Evolutionary conservation across 2,113 vertebrate species (phyloP), one percentile per base, ranked within the genome.

Genomic region (Alligator sinensis): DNA sequence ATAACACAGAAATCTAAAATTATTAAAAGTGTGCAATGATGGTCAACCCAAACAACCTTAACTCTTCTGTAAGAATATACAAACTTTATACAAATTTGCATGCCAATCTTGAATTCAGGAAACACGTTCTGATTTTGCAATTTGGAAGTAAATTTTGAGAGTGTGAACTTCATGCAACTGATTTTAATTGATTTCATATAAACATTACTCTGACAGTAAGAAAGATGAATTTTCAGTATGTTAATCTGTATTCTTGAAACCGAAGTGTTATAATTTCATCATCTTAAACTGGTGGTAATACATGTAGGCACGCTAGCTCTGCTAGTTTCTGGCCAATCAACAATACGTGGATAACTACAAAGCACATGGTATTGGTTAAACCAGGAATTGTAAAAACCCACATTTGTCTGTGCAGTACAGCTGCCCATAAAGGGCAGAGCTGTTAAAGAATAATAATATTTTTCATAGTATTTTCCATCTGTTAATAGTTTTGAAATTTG

Each of bases 381-480:
- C 6, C 6, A 91, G 86, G 86, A 94, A 84, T 2, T 74, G 25
- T 60, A 2, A 11, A 27, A 63, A 70, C 2, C 9, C 16, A 4
- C 7, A 77, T 34, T 77, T 68, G 60, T 19, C 22, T 47, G 47
- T 47, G 9, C 47, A 47, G 47, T 47, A 47, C 47, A 47, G 47
- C 7, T 47, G 34, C 1, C n/a, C 10, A 72, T 34, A n/a, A 78
- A 34, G n/a, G n/a, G 68, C 47, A 68, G 24, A 82, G 38, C 24
- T 2, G 58, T 61, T 77, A 22, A 18, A 3, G 30, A 70, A 13
- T 1, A 11, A 28, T 64, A 3, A 18, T 21, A 4, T 84, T 14
- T 27, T 2, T n/a, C 0, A 0, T 6, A 27, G 2, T 4, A 55
- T 80, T 82, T 75, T 22, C 66, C 57, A 9, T 28, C 0, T 1